These are phyloP conservation scores for Agrotis ipsilon DNA, from an alignment of 2,888 invertebrate species.

Conservation along the genomic window DNA sequence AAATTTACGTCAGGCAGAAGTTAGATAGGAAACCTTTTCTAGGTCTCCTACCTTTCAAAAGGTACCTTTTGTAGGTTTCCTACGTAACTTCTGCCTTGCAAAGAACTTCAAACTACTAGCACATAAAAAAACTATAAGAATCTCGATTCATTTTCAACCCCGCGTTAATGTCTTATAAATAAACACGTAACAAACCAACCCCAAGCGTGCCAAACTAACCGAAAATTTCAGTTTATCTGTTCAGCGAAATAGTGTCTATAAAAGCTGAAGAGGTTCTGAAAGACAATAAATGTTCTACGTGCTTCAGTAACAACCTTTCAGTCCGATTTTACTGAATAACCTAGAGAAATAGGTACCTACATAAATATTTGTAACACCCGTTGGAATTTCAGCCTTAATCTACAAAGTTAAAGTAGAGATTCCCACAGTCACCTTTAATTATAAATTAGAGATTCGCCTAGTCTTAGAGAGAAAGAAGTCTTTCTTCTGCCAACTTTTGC, in stretches of 20 bases:
- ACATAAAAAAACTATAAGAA: background rate
- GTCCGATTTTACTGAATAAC: too few relatives aligned
- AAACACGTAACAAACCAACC: constrained; percentile 12
- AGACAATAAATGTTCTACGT: constrained; percentile 60
- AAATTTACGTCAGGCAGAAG: background rate
- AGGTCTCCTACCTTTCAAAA: too few relatives aligned
- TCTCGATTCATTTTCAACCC: background rate
- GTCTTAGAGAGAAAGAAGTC: background rate
- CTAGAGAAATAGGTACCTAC: background rate
- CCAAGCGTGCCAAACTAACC: constrained; percentile 29
- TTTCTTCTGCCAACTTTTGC: background rate
- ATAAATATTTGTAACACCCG: background rate
- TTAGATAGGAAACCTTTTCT: too few relatives aligned
- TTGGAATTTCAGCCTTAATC: background rate
- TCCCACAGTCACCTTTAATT: background rate
- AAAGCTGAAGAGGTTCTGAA: constrained; percentile 37
- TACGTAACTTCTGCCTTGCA: too few relatives aligned
- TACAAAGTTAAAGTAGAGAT: background rate
- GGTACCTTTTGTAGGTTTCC: too few relatives aligned
- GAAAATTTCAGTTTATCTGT: constrained; percentile 34
- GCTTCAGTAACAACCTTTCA: constrained; percentile 23
- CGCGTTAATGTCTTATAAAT: background rate
- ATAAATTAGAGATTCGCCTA: background rate
- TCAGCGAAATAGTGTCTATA: constrained; percentile 40
- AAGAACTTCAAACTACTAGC: too few relatives aligned